Percentiles rank a stretch among this genome's conserved stretches.
Conservation (phyloP, 2,888 invertebrate species). For the Ischnura elegans region DNA sequence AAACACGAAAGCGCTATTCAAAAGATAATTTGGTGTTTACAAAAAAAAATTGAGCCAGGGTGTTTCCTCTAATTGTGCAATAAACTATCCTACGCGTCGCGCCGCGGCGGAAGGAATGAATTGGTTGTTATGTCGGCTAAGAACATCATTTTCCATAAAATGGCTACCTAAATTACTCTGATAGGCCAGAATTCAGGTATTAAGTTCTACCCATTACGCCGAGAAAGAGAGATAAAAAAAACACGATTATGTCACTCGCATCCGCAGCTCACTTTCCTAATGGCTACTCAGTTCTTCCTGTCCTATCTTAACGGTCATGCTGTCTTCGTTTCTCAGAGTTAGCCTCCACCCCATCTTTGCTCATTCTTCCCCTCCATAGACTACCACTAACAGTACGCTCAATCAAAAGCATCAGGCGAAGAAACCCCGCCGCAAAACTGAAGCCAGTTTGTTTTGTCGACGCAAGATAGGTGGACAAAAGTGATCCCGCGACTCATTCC, state of each 20-base stretch:
- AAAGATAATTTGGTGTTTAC: no score
- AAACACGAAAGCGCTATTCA: no score
- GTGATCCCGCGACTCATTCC: no score
- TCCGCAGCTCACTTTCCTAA: constrained; percentile 7
- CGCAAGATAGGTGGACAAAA: no score
- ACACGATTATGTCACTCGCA: background rate
- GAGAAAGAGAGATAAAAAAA: no score
- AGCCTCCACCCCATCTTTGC: background rate
- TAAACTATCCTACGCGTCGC: no score
- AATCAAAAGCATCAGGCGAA: background rate
- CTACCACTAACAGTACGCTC: background rate
- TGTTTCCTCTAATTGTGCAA: no score
- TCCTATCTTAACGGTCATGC: background rate
- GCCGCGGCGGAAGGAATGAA: background rate
- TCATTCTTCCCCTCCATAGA: background rate
- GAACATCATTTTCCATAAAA: background rate
- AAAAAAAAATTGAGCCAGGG: no score
- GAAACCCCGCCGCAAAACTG: background rate
- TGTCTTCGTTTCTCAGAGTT: background rate
- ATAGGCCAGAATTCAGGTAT: background rate
- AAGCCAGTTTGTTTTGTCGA: no score
- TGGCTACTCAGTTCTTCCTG: background rate
- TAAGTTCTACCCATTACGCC: background rate
- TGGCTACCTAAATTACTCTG: background rate
- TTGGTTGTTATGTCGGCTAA: background rate